phyloP scores from a whole-genome alignment of 2,113 vertebrate species.

The Penelope pileata region DNA sequence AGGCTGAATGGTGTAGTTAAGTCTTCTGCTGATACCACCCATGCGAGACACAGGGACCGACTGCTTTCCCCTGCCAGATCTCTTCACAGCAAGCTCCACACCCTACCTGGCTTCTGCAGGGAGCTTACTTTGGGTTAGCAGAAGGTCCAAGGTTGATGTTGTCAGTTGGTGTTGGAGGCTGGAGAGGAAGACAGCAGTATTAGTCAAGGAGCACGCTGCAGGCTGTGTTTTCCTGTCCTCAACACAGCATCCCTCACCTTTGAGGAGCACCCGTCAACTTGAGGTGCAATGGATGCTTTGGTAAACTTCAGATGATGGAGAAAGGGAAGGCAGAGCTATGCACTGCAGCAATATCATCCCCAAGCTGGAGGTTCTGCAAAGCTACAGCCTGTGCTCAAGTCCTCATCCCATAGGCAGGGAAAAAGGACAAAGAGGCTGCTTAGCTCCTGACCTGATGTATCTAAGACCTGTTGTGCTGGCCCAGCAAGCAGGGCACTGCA shows the following conservation, averaged over 20 bases:
- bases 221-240: background rate
- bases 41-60: background rate
- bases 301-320: background rate
- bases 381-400: background rate
- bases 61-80: background rate
- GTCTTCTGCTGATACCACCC: background rate
- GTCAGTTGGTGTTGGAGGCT: slow-evolving; percentile 74
- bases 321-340: background rate
- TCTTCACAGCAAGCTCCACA: background rate
- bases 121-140: slow-evolving; percentile 96
- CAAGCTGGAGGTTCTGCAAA: background rate
- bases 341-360: background rate
- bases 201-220: background rate
- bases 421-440: background rate
- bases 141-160: slow-evolving; percentile 95
- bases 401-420: background rate
- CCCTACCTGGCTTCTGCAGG: slow-evolving; percentile 7
- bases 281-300: background rate
- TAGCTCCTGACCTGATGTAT: background rate
- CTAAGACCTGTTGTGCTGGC: background rate
- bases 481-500: background rate
- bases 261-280: background rate
- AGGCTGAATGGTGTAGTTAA: background rate
- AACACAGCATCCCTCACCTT: rapidly evolving
- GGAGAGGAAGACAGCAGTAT: background rate